Conservation (phyloP, 2,888 invertebrate species). For the Scaeva pyrastri region DNA sequence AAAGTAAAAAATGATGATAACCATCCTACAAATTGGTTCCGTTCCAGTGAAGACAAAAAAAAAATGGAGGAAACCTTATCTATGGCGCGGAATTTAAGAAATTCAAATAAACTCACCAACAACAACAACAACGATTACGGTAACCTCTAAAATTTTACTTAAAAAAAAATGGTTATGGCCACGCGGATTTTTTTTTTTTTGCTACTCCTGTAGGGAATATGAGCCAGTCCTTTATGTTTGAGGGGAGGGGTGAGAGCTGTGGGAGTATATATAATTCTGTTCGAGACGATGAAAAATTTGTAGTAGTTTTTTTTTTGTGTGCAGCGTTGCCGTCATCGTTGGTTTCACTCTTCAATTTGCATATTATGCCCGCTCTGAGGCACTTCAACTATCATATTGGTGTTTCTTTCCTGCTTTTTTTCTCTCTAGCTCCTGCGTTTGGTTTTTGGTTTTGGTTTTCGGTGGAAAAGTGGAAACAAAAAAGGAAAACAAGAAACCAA, state of each 20-base stretch:
- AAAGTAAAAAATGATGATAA: constrained; percentile 39
- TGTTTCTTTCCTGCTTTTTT: background rate
- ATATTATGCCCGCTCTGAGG: constrained; percentile 56
- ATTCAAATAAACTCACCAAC: constrained; percentile 32
- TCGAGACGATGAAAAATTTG: constrained; percentile 21
- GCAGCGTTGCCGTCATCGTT: constrained; percentile 24
- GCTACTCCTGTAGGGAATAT: background rate
- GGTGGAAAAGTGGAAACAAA: constrained; percentile 4
- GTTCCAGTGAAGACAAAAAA: background rate
- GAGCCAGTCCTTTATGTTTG: background rate
- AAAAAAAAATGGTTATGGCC: constrained; percentile 44
- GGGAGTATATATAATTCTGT: background rate
- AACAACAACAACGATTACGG: constrained; percentile 1
- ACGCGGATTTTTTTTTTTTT: constrained; percentile 22
- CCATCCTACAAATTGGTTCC: constrained; percentile 49
- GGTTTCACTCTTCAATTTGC: constrained; percentile 63
- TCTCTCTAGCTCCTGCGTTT: background rate
- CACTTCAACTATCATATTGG: constrained; percentile 66
- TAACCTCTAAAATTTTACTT: background rate
- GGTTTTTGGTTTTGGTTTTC: constrained; percentile 33
- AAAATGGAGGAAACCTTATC: constrained; percentile 30
- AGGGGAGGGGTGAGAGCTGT: too few relatives aligned
- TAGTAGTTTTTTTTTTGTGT: constrained; percentile 30
- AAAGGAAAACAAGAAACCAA: too few relatives aligned
- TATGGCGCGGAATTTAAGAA: constrained; percentile 17